Conservation (phyloP, 2,113 vertebrate genomes). For the Alethe castanea region DNA sequence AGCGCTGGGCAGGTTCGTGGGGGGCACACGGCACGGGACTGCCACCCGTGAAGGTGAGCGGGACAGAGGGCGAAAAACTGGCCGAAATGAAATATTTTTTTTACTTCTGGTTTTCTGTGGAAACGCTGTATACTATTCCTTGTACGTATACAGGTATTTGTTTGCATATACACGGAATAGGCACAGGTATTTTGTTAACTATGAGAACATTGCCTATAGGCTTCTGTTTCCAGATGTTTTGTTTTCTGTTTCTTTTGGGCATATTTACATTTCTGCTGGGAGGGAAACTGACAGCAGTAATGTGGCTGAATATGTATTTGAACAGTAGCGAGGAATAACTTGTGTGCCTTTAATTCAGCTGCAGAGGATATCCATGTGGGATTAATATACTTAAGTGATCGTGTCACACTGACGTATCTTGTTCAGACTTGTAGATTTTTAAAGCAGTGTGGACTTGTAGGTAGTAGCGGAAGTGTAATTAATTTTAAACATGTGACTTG, state of each 20-base stretch:
- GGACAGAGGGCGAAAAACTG: not conserved
- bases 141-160: fast-evolving
- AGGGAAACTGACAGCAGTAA: not conserved
- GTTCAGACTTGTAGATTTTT: conserved; percentile 54
- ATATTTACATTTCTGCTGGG: not conserved
- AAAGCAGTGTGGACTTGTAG: conserved; percentile 27
- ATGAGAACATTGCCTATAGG: not conserved
- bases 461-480: conserved; percentile 28
- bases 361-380: conserved; percentile 11
- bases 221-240: conserved; percentile 10
- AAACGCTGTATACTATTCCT: fast-evolving
- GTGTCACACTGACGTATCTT: conserved; percentile 20
- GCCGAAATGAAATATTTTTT: not conserved
- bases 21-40: not conserved
- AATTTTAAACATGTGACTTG: conserved; percentile 39
- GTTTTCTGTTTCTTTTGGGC: not conserved
- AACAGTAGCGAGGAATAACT: not conserved
- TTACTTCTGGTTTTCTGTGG: not conserved
- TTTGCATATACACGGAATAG: fast-evolving
- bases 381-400: conserved; percentile 19
- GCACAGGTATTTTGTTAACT: fast-evolving
- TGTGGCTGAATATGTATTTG: not conserved
- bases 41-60: not conserved
- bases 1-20: not conserved
- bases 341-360: conserved; percentile 3